Evolutionary conservation across 37 sponge, comb jelly and placozoan species (phyloP).

Genomic region (Halisarca cf. caerulea): DNA sequence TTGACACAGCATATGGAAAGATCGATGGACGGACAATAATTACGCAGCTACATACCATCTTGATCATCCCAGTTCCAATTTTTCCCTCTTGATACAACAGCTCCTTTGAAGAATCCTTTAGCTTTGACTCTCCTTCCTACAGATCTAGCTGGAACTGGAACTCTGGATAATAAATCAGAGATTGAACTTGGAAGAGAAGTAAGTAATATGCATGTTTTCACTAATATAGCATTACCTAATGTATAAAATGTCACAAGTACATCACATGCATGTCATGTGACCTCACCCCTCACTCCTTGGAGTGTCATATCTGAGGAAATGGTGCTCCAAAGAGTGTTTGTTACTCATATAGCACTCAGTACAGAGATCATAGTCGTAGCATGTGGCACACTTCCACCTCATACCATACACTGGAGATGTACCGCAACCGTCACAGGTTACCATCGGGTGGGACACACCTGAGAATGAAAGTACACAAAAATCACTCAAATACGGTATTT

Average conservation of each 20-base stretch:
- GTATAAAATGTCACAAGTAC: no score
- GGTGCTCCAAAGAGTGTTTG: conserved; percentile 77
- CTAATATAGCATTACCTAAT: no score
- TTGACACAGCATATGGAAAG: no score
- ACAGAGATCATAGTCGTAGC: conserved; percentile 89
- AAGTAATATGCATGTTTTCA: no score
- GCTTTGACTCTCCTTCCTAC: conserved; percentile 32
- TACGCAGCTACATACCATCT: conserved; percentile 66
- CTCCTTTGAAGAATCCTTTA: conserved; percentile 80
- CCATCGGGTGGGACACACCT: conserved; percentile 36
- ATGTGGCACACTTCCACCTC: conserved; percentile 84
- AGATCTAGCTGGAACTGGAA: conserved; percentile 25
- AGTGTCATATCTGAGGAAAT: conserved; percentile 61
- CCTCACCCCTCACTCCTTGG: conserved; percentile 23
- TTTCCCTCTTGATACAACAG: conserved; percentile 78
- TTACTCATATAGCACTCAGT: conserved; percentile 75
- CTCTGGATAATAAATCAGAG: no score
- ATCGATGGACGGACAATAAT: no score
- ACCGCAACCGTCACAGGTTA: conserved; percentile 70
- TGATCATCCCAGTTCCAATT: conserved; percentile 94
- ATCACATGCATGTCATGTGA: no score
- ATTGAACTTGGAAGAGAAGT: no score
- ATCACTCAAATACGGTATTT: no score
- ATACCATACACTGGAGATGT: conserved; percentile 50
- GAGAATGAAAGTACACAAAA: no score